A percentile compares a stretch with the other conserved stretches of the same genome.
Conservation (phyloP, 2,797 vertebrate genomes). For the Pseudochirops cupreus region DNA sequence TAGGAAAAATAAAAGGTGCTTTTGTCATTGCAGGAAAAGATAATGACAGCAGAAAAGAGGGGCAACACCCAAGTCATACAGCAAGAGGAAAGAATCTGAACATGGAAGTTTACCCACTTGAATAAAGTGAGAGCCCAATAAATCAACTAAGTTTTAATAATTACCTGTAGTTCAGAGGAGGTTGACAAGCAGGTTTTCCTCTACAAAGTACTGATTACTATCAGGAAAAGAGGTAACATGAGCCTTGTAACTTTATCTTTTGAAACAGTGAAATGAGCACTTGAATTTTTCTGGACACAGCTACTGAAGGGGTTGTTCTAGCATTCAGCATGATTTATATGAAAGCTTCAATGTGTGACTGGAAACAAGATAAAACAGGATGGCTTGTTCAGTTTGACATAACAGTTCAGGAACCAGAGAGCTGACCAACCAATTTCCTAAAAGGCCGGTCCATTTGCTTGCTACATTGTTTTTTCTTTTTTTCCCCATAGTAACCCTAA, state of each 20-base stretch:
- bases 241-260: conserved; percentile 51
- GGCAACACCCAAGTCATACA: conserved; percentile 68
- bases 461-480: conserved; percentile 21
- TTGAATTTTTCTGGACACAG: conserved; percentile 61
- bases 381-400: not conserved
- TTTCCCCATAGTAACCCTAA: not conserved
- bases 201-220: conserved; percentile 45
- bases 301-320: conserved; percentile 58
- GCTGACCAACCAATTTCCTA: conserved; percentile 1
- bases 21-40: not conserved
- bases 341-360: conserved; percentile 67
- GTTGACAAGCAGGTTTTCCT: conserved; percentile 10
- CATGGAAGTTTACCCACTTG: conserved; percentile 52
- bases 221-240: conserved; percentile 60
- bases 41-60: conserved; percentile 30
- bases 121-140: conserved; percentile 47
- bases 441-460: not conserved
- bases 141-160: conserved; percentile 49
- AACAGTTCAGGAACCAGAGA: conserved; percentile 22
- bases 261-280: conserved; percentile 63
- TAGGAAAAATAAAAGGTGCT: not conserved
- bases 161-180: not conserved
- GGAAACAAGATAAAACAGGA: conserved; percentile 67
- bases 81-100: conserved; percentile 55
- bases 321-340: conserved; percentile 68